Evolutionary conservation across 2,797 vertebrate genomes (phyloP).

Genomic region (Sebastes dallii): DNA sequence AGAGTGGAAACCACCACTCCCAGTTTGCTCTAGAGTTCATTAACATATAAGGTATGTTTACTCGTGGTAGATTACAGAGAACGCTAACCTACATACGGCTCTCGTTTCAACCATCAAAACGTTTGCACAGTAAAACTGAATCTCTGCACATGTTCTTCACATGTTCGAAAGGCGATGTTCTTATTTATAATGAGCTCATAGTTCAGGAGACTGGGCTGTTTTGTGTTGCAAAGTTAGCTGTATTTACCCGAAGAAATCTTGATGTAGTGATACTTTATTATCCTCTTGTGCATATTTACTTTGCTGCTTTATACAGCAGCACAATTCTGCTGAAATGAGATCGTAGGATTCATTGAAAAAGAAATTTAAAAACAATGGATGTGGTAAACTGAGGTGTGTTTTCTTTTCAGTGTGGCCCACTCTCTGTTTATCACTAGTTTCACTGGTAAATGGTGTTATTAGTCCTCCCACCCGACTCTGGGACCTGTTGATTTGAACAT

Average conservation of each 20-base stretch:
- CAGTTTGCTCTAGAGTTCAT: not conserved
- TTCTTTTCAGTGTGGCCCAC: not conserved
- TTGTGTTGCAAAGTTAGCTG: no score
- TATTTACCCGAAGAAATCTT: not conserved
- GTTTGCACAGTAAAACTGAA: not conserved
- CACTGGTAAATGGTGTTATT: not conserved
- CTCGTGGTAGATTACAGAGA: not conserved
- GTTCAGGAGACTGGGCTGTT: no score
- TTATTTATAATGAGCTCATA: not conserved
- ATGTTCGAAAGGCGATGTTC: not conserved
- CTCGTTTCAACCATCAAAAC: constrained; percentile 3
- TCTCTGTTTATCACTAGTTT: constrained; percentile 22
- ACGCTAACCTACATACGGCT: not conserved
- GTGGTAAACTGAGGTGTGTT: not conserved
- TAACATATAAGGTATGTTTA: not conserved
- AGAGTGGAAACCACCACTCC: constrained; percentile 1
- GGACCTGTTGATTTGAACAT: constrained; percentile 8
- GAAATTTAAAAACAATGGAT: not conserved
- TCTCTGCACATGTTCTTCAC: not conserved
- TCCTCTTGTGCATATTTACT: not conserved
- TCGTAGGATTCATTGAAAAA: not conserved
- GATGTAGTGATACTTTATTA: not conserved
- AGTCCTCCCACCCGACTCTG: not conserved
- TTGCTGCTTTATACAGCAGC: not conserved
- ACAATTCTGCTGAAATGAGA: not conserved